These are phyloP conservation scores for Orchesella cincta DNA, from an alignment of 1,140 invertebrate genomes.

Conservation along the genomic window DNA sequence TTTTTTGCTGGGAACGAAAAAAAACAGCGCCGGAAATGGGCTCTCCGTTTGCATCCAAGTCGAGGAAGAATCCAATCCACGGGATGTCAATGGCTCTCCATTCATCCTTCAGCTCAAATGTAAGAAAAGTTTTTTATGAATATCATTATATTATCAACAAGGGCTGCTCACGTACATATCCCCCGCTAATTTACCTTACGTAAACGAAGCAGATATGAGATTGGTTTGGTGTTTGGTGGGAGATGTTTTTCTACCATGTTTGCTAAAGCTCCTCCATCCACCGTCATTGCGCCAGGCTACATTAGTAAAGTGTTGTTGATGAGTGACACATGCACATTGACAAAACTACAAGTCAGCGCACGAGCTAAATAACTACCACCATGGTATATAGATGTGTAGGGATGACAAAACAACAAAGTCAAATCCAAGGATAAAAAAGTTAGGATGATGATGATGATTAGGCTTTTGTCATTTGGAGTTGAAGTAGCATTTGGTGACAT, in stretches of 20 bases:
- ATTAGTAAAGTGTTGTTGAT: neutral
- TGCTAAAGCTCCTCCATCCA: too few relatives aligned
- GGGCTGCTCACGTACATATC: too few relatives aligned
- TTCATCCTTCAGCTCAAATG: slow-evolving; percentile 36
- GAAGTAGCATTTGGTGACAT: too few relatives aligned
- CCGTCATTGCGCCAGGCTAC: too few relatives aligned
- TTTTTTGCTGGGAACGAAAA: neutral
- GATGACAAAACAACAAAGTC: neutral
- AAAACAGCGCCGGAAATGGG: slow-evolving; percentile 34
- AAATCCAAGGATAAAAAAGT: neutral
- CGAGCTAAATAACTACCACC: neutral
- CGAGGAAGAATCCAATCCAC: slow-evolving; percentile 38
- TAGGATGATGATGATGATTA: neutral
- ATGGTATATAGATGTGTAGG: neutral
- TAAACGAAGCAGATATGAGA: too few relatives aligned
- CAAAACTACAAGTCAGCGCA: slow-evolving; percentile 1
- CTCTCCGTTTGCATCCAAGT: slow-evolving; percentile 42
- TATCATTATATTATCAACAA: neutral
- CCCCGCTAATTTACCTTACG: too few relatives aligned
- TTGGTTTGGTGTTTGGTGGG: too few relatives aligned
- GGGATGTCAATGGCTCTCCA: slow-evolving; percentile 40
- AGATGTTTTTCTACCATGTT: too few relatives aligned
- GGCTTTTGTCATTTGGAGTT: too few relatives aligned
- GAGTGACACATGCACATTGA: slow-evolving; percentile 8
- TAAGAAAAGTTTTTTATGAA: slow-evolving; percentile 34